These are phyloP conservation scores for Miniopterus natalensis DNA, from an alignment of 2,113 vertebrate genomes.

Conservation along the genomic window DNA sequence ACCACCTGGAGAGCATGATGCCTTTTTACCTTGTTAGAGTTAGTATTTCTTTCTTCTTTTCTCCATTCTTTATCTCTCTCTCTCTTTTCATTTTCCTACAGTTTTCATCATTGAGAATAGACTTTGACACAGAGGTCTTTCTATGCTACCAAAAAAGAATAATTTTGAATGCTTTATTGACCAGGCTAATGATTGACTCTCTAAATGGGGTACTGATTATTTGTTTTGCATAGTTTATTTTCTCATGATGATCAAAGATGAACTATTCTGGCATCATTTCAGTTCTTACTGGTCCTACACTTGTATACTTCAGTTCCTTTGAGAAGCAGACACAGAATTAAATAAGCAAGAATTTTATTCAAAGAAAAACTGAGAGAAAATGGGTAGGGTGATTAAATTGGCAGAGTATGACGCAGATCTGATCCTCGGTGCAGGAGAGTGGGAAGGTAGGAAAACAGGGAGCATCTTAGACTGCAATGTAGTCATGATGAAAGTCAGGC, in stretches of 20 bases:
- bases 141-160: not conserved
- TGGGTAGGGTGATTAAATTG: not conserved
- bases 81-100: not conserved
- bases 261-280: not conserved
- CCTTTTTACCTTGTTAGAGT: constrained; percentile 3
- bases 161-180: not conserved
- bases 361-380: constrained; percentile 10
- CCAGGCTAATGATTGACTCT: not conserved
- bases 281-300: not conserved
- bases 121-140: not conserved
- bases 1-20: constrained; percentile 25
- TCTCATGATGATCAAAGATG: not conserved
- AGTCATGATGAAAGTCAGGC: not conserved
- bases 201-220: not conserved
- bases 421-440: not conserved
- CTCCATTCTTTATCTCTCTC: not conserved
- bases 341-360: not conserved
- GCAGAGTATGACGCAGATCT: not conserved
- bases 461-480: not conserved
- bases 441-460: not conserved
- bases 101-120: not conserved
- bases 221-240: not conserved
- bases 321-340: not conserved
- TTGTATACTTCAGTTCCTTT: not conserved
- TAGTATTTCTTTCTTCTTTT: not conserved